Conservation (phyloP, 2,797 vertebrate species). For the Pampus argenteus region DNA sequence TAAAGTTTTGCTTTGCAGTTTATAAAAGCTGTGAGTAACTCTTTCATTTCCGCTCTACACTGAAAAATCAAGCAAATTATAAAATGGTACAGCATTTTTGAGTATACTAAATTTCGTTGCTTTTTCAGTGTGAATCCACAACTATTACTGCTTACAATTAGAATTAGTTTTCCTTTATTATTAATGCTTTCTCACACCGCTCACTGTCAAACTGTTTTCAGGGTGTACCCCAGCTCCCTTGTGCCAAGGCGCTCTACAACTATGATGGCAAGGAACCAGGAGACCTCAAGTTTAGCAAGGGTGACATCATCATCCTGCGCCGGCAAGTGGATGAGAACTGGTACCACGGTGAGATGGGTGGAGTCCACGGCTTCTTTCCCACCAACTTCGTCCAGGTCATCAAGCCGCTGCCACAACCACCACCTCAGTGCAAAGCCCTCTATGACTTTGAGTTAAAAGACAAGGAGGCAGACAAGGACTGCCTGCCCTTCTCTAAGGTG, state of each 20-base stretch:
- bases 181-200: neutral
- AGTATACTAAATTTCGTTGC: too few species aligned
- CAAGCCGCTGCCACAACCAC: constrained; percentile 96
- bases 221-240: constrained; percentile 96
- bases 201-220: constrained; percentile 62
- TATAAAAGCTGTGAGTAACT: neutral
- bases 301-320: constrained; percentile 97
- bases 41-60: neutral
- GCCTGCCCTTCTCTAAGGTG: constrained; percentile 98
- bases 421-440: constrained; percentile 98
- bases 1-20: neutral
- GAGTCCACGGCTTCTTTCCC: constrained; percentile 97
- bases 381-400: constrained; percentile 99
- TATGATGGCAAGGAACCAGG: constrained; percentile 98
- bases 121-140: neutral
- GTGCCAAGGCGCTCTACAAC: constrained; percentile 99
- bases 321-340: constrained; percentile 99
- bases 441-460: constrained; percentile 99
- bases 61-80: neutral
- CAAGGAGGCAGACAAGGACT: constrained; percentile 99
- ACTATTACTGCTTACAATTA: neutral
- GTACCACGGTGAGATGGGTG: constrained; percentile 97
- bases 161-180: constrained; percentile 5
- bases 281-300: constrained; percentile 98
- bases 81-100: neutral